Evolutionary conservation across 2,113 vertebrate species (phyloP), one percentile per base, ranked within the genome.

Genomic region (Prietella phreatophila): DNA sequence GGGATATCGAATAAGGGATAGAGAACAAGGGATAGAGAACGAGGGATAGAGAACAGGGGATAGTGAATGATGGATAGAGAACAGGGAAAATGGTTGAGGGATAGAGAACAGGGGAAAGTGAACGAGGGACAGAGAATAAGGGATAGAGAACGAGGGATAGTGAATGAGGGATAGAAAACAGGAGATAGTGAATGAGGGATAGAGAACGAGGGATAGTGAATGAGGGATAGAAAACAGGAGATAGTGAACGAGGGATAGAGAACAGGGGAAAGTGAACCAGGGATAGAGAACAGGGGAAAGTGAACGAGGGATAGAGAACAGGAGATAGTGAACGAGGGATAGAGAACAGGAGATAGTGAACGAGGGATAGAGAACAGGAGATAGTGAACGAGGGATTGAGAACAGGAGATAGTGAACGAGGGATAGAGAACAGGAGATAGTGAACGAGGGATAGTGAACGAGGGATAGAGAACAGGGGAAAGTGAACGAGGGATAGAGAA

Each of bases 1-100:
- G 85, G 89, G 88, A 86, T 25, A 25, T 20, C 5, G 87, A 25
- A 42, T 19, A 1, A 42, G 87, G 90, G 8, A 75, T 60, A 19
- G 69, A 20, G 56, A 78, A 42, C 0, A 27, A 2, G 42, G 19
- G 73, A 78, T 36, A 20, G 67, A 19, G 30, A 85, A 22, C 8
- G 9, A 14, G n/a, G 82, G 88, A 92, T 55, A 55, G 0, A 55
- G 53, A 55, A 55, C 13, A 50, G 81, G 13, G 13, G 53, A 14
- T 55, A 55, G 53, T 3, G 53, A 53, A 53, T 0, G 11, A 53
- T 11, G 50, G 50, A 53, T 13, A 53, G 50, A 13, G 50, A 53
- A 53, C 11, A 13, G 11, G 50, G 1, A n/a, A n/a, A n/a, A n/a
- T n/a, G n/a, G n/a, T n/a, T n/a, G 2, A 36, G 36, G 36, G 13